Evolutionary conservation across 2,113 vertebrate species (phyloP).

Genomic region (Vidua chalybeata): DNA sequence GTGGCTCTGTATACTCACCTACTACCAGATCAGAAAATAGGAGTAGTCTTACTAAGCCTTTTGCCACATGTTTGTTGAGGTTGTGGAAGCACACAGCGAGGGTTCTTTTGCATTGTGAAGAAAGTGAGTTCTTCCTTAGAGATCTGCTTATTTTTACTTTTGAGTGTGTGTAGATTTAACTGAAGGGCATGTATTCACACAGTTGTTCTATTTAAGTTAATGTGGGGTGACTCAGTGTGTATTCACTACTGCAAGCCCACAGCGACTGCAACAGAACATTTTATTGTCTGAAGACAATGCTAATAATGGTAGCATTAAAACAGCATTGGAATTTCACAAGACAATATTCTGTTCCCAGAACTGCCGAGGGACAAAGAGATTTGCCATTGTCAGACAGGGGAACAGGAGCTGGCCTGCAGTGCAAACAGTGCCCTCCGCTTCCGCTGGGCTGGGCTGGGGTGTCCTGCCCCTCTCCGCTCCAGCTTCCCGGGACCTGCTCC

Average conservation of each 20-base stretch:
- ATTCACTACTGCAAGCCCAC: not conserved
- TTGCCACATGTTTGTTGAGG: not conserved
- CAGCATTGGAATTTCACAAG: not conserved
- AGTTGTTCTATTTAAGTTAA: slow-evolving; percentile 1
- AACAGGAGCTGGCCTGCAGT: not conserved
- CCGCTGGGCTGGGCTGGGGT: rapidly evolving
- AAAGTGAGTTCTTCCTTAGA: not conserved
- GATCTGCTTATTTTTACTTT: not conserved
- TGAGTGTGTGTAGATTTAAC: not conserved
- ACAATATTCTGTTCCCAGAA: not conserved
- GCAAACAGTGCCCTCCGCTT: not conserved
- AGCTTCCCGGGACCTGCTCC: not conserved
- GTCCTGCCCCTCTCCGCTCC: not conserved
- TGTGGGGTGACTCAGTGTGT: slow-evolving; percentile 15
- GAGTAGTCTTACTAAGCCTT: not conserved
- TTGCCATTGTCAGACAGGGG: not conserved
- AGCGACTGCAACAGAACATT: not conserved
- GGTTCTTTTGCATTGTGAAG: not conserved
- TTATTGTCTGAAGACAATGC: slow-evolving; percentile 37
- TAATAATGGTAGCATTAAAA: not conserved
- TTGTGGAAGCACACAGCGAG: not conserved
- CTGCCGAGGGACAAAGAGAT: not conserved
- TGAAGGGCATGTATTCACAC: not conserved
- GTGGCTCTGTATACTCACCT: not conserved
- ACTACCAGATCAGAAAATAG: not conserved